Evolutionary conservation across 23 tunicate species (phyloP).

Genomic region (Pegea sp.): DNA sequence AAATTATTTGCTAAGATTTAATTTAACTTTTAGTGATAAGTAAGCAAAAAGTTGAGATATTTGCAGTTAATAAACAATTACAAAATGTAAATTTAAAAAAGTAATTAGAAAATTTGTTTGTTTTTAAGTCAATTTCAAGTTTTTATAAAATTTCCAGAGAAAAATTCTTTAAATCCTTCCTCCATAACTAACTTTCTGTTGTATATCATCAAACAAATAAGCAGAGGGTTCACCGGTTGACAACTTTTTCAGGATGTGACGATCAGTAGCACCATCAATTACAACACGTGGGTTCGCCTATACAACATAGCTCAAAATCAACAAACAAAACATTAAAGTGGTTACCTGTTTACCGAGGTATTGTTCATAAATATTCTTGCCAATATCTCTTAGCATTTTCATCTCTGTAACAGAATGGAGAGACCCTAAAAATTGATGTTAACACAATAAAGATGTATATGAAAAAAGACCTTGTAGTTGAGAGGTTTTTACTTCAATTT

Average conservation of each 20-base stretch:
- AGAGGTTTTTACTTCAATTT: slow-evolving; percentile 50
- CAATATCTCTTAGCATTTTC: slow-evolving; percentile 70
- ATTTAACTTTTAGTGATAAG: too few species aligned
- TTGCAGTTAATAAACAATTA: too few species aligned
- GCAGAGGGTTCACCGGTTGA: slow-evolving; percentile 75
- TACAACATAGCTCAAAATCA: background rate
- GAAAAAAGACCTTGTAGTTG: slow-evolving; percentile 27
- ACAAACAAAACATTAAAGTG: background rate
- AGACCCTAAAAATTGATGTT: slow-evolving; percentile 7
- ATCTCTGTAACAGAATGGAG: slow-evolving; percentile 39
- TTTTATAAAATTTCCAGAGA: too few species aligned
- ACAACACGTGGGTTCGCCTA: slow-evolving; percentile 63
- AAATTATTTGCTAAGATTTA: too few species aligned
- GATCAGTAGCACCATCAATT: slow-evolving; percentile 25
- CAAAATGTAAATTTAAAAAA: too few species aligned
- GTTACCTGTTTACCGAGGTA: slow-evolving; percentile 61
- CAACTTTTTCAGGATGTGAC: slow-evolving; percentile 24
- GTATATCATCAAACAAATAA: slow-evolving; percentile 71
- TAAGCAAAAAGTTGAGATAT: too few species aligned
- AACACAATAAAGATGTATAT: background rate
- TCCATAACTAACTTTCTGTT: slow-evolving; percentile 25
- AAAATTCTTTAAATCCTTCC: too few species aligned
- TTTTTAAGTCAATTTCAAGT: too few species aligned
- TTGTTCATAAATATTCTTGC: slow-evolving; percentile 74
- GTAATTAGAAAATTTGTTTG: too few species aligned